Percentiles rank a stretch among this genome's conserved stretches.
These are phyloP conservation scores for Gonioctena quinquepunctata DNA, from an alignment of 1,140 invertebrate genomes.

Conservation along the genomic window DNA sequence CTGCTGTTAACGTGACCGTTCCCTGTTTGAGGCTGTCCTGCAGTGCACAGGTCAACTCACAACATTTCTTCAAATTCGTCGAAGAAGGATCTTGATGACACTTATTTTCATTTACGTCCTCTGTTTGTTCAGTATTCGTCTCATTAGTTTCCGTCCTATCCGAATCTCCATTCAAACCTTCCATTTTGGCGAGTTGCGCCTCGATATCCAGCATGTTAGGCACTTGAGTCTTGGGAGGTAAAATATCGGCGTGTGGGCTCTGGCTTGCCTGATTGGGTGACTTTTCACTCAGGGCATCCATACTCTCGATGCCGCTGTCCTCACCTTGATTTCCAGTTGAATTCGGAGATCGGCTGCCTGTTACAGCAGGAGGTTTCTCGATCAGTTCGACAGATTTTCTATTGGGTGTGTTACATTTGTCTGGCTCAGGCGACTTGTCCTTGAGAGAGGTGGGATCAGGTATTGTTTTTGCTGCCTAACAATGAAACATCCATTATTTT, in stretches of 20 bases:
- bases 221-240: constrained; percentile 53
- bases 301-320: constrained; percentile 90
- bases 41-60: constrained; percentile 46
- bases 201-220: constrained; percentile 67
- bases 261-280: constrained; percentile 70
- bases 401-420: constrained; percentile 49
- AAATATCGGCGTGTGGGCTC: constrained; percentile 58
- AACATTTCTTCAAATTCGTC: constrained; percentile 46
- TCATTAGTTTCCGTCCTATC: constrained; percentile 7
- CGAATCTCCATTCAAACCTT: constrained; percentile 57
- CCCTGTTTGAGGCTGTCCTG: constrained; percentile 43
- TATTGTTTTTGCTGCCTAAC: constrained; percentile 3
- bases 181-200: constrained; percentile 69
- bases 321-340: constrained; percentile 66
- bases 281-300: constrained; percentile 91
- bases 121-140: constrained; percentile 3
- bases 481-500: neutral
- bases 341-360: constrained; percentile 46
- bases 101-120: constrained; percentile 55
- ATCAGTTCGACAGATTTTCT: constrained; percentile 28
- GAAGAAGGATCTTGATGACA: constrained; percentile 32
- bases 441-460: constrained; percentile 14
- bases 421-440: constrained; percentile 51
- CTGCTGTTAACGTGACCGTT: constrained; percentile 19
- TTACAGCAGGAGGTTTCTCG: constrained; percentile 23